Conservation (phyloP, 1,140 invertebrate species). For the Nylanderia fulva region DNA sequence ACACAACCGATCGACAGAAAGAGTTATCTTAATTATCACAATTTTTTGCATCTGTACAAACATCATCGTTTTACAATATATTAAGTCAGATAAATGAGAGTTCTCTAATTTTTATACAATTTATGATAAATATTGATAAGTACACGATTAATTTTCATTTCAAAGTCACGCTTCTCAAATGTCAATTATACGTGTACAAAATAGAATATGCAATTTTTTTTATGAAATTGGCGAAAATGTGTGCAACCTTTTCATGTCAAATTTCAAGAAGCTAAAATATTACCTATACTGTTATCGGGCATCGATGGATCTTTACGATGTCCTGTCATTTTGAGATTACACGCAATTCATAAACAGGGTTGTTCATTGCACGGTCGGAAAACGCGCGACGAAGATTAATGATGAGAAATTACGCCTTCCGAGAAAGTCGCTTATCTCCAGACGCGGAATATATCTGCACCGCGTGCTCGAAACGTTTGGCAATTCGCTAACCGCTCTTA, state of each 20-base stretch:
- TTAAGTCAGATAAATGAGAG: neutral
- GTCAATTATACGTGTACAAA: neutral
- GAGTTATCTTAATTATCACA: conserved; percentile 8
- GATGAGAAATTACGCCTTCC: conserved; percentile 65
- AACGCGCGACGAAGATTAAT: conserved; percentile 31
- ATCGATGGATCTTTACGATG: neutral
- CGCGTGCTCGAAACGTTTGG: conserved; percentile 81
- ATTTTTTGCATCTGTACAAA: neutral
- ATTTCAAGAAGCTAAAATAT: neutral
- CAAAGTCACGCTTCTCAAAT: neutral
- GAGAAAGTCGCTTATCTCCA: conserved; percentile 76
- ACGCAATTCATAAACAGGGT: conserved; percentile 16
- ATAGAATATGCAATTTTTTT: neutral
- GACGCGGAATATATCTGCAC: conserved; percentile 77
- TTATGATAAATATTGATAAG: neutral
- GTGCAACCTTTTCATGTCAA: neutral
- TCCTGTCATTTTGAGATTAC: neutral
- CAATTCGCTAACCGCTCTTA: conserved; percentile 86
- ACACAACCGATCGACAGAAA: neutral
- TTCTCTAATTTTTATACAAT: neutral
- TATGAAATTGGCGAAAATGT: no score
- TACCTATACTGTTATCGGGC: neutral
- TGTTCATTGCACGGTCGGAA: neutral
- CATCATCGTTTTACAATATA: neutral
- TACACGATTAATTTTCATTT: neutral